Evolutionary conservation across 2,797 vertebrate genomes (phyloP).

Genomic region (Linurgus olivaceus): DNA sequence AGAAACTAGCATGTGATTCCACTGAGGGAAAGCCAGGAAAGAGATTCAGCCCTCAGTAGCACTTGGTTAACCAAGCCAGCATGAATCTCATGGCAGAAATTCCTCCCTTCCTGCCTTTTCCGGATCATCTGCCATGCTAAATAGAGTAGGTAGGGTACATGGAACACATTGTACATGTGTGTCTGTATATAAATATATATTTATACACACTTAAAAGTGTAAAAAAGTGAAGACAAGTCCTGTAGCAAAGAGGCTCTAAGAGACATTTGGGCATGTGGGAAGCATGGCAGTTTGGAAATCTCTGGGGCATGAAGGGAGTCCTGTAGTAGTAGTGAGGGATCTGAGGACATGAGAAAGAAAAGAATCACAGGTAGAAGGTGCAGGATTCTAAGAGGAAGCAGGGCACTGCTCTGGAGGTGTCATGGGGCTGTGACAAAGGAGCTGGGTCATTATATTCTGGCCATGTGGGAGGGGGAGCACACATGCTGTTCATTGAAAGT

Average conservation of each 20-base stretch:
- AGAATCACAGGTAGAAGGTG: neutral
- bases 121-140: neutral
- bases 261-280: neutral
- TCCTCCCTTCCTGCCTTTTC: neutral
- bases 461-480: neutral
- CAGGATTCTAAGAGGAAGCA: neutral
- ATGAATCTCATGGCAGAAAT: neutral
- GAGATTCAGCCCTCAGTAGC: neutral
- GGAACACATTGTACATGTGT: neutral
- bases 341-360: neutral
- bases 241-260: neutral
- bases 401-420: neutral
- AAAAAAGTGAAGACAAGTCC: neutral
- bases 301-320: neutral
- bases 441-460: neutral
- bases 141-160: neutral
- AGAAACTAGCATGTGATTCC: neutral
- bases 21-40: neutral
- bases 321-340: neutral
- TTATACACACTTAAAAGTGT: neutral
- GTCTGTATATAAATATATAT: neutral
- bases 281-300: neutral
- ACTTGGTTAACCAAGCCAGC: neutral
- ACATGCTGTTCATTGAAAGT: neutral
- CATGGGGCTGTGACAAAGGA: rapidly evolving